phyloP scores from a whole-genome alignment of 2,888 invertebrate species.

The Bembecia ichneumoniformis region DNA sequence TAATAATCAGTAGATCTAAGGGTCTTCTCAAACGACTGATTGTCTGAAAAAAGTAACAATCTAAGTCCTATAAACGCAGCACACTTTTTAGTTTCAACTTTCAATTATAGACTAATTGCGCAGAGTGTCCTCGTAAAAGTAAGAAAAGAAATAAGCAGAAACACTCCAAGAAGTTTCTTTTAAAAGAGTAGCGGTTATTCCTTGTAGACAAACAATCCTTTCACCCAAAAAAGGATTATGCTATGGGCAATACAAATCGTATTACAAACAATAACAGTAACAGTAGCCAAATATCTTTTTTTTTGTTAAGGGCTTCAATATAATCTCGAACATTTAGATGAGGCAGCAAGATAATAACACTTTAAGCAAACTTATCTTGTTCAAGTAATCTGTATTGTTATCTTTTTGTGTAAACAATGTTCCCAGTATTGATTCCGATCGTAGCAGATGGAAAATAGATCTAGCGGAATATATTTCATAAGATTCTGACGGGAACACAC shows the following conservation, averaged over 20 bases:
- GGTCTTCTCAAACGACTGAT: too few species aligned
- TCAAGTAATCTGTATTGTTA: slow-evolving; percentile 40
- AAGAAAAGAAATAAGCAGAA: not conserved
- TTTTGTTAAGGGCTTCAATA: slow-evolving; percentile 27
- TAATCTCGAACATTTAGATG: slow-evolving; percentile 42
- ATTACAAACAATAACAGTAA: slow-evolving; percentile 46
- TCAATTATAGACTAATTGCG: too few species aligned
- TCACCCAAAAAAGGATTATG: slow-evolving; percentile 42
- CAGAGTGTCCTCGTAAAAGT: too few species aligned
- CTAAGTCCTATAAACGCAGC: too few species aligned
- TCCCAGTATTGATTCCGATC: slow-evolving; percentile 27
- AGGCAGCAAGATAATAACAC: slow-evolving; percentile 37
- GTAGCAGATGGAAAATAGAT: slow-evolving; percentile 1
- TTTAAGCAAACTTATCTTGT: slow-evolving; percentile 41
- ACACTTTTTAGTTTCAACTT: too few species aligned
- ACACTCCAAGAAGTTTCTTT: not conserved
- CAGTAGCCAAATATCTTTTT: slow-evolving; percentile 47
- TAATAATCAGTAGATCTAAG: too few species aligned
- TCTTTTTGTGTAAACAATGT: slow-evolving; percentile 12
- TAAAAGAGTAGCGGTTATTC: not conserved
- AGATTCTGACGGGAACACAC: too few species aligned
- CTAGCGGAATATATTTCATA: too few species aligned
- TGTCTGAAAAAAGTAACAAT: too few species aligned
- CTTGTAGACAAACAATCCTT: slow-evolving; percentile 33
- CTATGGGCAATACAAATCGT: slow-evolving; percentile 49